Conservation (phyloP, 53 echinoderm and acorn worm species). For the Mesocentrotus franciscanus region DNA sequence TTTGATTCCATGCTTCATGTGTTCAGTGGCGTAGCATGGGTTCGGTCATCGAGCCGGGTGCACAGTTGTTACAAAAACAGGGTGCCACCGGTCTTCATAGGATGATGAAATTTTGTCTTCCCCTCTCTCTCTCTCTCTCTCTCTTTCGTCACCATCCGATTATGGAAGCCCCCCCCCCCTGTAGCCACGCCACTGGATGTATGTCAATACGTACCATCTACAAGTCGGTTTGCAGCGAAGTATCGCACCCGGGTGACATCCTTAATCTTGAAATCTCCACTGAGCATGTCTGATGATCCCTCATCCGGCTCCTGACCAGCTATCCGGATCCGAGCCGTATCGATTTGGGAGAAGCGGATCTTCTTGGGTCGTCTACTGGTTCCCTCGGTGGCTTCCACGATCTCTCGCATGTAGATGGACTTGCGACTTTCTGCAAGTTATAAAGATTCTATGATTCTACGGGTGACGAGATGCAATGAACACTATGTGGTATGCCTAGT, state of each 20-base stretch:
- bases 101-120: neutral
- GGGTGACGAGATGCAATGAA: neutral
- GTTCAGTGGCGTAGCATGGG: no score
- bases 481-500: neutral
- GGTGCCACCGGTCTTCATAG: no score
- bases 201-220: constrained; percentile 1
- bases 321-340: constrained; percentile 17
- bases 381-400: constrained; percentile 16
- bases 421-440: constrained; percentile 9
- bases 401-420: constrained; percentile 36
- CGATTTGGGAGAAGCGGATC: constrained; percentile 3
- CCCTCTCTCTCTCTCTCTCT: no score
- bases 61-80: no score
- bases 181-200: no score
- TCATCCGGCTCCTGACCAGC: constrained; percentile 41
- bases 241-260: constrained; percentile 40
- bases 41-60: no score
- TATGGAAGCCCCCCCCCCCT: no score
- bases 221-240: neutral
- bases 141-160: neutral
- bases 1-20: no score
- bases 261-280: constrained; percentile 51
- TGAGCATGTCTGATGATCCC: neutral
- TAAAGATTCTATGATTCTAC: neutral
- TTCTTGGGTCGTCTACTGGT: neutral